Evolutionary conservation across 2,888 invertebrate species (phyloP).

Genomic region (Meghimatium bilineatum): DNA sequence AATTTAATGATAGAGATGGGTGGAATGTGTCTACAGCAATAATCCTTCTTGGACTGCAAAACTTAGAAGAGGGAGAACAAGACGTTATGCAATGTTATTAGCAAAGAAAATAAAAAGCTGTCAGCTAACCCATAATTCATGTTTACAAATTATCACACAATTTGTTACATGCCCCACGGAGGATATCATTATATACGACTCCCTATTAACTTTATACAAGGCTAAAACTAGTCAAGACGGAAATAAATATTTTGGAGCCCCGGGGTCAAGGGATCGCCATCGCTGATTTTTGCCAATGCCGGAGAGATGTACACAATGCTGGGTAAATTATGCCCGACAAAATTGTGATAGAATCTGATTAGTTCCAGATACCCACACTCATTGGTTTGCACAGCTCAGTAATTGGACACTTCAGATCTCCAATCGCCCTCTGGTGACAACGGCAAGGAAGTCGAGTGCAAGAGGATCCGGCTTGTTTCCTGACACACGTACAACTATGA

Average conservation of each 20-base stretch:
- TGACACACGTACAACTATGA: conserved; percentile 15
- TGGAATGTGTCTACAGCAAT: no score
- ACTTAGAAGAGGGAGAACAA: no score
- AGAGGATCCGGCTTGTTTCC: conserved; percentile 44
- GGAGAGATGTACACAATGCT: neutral
- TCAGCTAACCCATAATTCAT: neutral
- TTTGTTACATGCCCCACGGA: neutral
- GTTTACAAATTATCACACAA: conserved; percentile 25
- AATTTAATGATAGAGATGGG: no score
- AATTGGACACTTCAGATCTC: conserved; percentile 36
- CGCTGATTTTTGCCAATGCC: neutral
- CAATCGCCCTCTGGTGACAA: conserved; percentile 28
- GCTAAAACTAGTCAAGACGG: conserved; percentile 11
- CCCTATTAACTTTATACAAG: conserved; percentile 3
- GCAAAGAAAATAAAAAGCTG: no score
- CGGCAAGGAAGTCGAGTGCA: conserved; percentile 32
- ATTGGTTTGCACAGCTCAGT: conserved; percentile 23
- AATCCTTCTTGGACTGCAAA: no score
- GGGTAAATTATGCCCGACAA: conserved; percentile 23
- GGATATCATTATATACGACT: neutral
- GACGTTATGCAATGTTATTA: no score
- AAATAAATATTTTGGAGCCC: conserved; percentile 38
- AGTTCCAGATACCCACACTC: conserved; percentile 31
- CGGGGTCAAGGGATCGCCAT: neutral
- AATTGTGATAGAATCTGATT: conserved; percentile 35